Evolutionary conservation across 2,888 invertebrate species (phyloP).

Genomic region (Cephus pygmeus): DNA sequence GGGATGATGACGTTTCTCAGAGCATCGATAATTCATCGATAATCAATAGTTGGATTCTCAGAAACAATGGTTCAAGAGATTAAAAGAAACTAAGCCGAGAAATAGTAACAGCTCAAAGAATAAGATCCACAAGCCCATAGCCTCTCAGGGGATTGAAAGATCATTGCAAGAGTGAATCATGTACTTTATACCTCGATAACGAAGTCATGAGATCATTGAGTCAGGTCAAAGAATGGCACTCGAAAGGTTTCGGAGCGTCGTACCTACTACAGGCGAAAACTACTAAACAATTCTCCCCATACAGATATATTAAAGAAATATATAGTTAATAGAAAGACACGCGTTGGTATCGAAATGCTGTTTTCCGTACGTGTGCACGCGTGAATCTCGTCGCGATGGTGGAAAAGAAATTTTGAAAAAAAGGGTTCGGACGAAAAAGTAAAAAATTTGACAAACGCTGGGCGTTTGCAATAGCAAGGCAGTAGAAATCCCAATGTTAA

Average conservation of each 20-base stretch:
- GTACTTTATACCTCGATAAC: not conserved
- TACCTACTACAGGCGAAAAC: not conserved
- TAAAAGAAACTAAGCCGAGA: not conserved
- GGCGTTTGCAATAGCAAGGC: not conserved
- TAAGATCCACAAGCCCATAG: not conserved
- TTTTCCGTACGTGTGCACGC: constrained; percentile 6
- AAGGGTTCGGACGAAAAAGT: not conserved
- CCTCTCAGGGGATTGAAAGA: not conserved
- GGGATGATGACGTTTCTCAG: not conserved
- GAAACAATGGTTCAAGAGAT: not conserved
- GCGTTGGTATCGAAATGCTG: constrained; percentile 16
- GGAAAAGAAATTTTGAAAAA: not conserved
- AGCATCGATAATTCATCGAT: not conserved
- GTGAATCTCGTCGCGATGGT: constrained; percentile 4
- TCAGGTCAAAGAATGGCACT: not conserved
- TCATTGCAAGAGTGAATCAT: not conserved
- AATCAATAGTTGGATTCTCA: not conserved
- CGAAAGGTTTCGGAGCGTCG: not conserved
- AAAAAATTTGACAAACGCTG: not conserved
- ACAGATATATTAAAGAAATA: not conserved
- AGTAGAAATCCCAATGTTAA: not conserved
- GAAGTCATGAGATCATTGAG: not conserved
- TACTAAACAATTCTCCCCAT: not conserved
- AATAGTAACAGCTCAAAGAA: constrained; percentile 11
- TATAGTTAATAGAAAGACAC: constrained; percentile 8